These are phyloP conservation scores for Choristoneura fumiferana DNA, from an alignment of 1,140 invertebrate genomes.

Conservation along the genomic window DNA sequence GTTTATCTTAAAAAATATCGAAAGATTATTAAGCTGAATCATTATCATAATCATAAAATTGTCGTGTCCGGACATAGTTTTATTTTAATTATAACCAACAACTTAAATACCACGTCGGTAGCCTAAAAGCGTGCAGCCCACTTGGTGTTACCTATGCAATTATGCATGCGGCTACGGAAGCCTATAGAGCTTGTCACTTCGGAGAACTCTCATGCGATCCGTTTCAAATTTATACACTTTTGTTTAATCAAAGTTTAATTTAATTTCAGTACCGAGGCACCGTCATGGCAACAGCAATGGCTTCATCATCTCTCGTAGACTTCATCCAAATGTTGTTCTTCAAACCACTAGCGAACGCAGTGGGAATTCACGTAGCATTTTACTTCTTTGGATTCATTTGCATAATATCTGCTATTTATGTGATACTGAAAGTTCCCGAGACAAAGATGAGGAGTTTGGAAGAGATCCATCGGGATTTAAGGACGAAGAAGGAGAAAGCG, in stretches of 20 bases:
- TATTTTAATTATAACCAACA: no score
- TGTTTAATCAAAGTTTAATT: neutral
- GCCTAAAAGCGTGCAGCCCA: no score
- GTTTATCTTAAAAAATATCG: no score
- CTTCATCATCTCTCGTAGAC: constrained; percentile 40
- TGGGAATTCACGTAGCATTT: constrained; percentile 55
- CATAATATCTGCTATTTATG: constrained; percentile 43
- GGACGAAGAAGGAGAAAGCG: constrained; percentile 37
- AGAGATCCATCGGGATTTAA: constrained; percentile 56
- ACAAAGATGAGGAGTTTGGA: constrained; percentile 51
- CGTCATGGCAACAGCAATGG: constrained; percentile 54
- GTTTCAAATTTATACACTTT: no score
- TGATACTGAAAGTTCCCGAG: constrained; percentile 51
- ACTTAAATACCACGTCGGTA: no score
- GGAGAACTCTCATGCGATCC: no score
- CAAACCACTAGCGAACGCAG: constrained; percentile 47
- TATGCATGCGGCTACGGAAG: no score
- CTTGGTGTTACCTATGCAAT: no score
- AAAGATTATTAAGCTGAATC: no score
- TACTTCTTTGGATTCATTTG: constrained; percentile 59
- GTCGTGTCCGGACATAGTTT: no score
- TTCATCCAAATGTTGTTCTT: constrained; percentile 62
- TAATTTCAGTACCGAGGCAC: constrained; percentile 62
- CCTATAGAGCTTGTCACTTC: no score
- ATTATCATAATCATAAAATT: no score